A percentile compares a stretch with the other conserved stretches of the same genome.
Evolutionary conservation across 2,797 vertebrate genomes (phyloP).

Genomic region (Momotus momota): DNA sequence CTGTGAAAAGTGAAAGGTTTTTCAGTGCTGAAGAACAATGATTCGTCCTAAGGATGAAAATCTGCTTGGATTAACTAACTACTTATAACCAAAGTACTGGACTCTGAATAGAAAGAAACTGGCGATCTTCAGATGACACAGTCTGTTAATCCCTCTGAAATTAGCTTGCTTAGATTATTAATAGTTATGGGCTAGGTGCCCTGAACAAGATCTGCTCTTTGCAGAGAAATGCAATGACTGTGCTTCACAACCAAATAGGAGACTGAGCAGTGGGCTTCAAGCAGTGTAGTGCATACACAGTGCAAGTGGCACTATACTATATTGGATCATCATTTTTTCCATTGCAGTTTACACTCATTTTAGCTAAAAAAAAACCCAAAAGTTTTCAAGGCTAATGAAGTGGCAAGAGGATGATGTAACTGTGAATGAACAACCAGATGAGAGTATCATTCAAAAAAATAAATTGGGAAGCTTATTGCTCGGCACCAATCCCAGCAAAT

Average conservation of each 20-base stretch:
- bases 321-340: not conserved
- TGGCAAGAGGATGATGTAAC: not conserved
- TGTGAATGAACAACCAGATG: not conserved
- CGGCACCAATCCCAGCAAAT: not conserved
- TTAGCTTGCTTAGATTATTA: not conserved
- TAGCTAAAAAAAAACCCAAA: not conserved
- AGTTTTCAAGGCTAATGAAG: not conserved
- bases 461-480: not conserved
- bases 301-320: not conserved
- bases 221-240: not conserved
- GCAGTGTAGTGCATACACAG: not conserved
- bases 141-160: not conserved
- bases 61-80: slow-evolving; percentile 48
- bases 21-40: slow-evolving; percentile 36
- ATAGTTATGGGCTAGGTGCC: not conserved
- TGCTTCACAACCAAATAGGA: not conserved
- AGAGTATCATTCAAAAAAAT: not conserved
- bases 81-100: slow-evolving; percentile 21
- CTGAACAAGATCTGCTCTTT: not conserved
- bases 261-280: not conserved
- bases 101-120: not conserved
- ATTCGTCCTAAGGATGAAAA: slow-evolving; percentile 4
- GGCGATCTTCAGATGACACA: not conserved
- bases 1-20: slow-evolving; percentile 1
- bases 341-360: not conserved